Evolutionary conservation across 2,797 vertebrate species (phyloP).

Genomic region (Bufotes viridis): DNA sequence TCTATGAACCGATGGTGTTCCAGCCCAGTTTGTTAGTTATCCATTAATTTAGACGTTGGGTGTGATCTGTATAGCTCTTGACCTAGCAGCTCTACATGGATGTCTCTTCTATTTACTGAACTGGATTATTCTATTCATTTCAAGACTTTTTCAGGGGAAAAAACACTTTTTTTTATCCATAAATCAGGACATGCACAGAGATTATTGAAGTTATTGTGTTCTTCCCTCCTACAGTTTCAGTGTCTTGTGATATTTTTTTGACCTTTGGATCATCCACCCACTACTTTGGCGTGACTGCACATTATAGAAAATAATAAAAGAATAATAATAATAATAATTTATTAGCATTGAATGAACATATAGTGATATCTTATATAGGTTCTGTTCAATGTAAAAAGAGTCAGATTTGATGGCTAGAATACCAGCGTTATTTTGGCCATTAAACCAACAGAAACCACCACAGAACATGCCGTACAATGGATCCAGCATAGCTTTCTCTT

Average conservation of each 20-base stretch:
- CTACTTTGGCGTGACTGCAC: not conserved
- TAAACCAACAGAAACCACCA: not conserved
- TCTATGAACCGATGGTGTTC: not conserved
- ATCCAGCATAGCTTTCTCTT: not conserved
- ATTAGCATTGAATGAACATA: not conserved
- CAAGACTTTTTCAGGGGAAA: not conserved
- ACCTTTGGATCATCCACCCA: too few relatives aligned
- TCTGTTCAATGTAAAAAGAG: not conserved
- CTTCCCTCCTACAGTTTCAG: not conserved
- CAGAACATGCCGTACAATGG: not conserved
- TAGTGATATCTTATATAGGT: not conserved
- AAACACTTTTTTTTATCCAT: not conserved
- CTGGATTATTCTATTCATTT: not conserved
- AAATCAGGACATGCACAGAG: not conserved
- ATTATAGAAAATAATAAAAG: not conserved
- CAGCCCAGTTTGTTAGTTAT: slow-evolving; percentile 16
- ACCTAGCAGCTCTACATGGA: not conserved
- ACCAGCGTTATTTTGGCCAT: too few relatives aligned
- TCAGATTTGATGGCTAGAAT: too few relatives aligned
- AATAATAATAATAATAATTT: not conserved
- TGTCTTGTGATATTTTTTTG: not conserved
- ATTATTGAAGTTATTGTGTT: not conserved
- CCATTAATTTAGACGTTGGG: slow-evolving; percentile 32
- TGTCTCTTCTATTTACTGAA: not conserved
- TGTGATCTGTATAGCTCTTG: not conserved